phyloP scores from a whole-genome alignment of 2,113 vertebrate genomes.

The Pyrgilauda ruficollis region DNA sequence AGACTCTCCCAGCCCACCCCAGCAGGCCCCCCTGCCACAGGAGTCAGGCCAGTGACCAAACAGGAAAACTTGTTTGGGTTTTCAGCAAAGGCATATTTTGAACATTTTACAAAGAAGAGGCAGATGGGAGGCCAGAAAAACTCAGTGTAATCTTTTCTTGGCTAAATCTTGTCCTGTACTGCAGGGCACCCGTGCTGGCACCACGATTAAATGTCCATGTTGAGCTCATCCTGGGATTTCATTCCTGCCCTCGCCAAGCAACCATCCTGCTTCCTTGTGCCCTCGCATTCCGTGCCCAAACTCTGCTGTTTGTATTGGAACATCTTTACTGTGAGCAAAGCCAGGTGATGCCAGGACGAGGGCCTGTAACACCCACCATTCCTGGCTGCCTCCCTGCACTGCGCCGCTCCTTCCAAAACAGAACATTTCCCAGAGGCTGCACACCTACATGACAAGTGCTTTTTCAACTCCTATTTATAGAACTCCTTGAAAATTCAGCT shows the following conservation, averaged over 20 bases:
- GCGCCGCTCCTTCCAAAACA: neutral
- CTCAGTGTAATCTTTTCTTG: neutral
- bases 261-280: neutral
- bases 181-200: neutral
- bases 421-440: neutral
- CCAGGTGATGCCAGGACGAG: neutral
- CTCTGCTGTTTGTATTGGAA: neutral
- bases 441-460: neutral
- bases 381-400: neutral
- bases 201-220: fast-evolving
- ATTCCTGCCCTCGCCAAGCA: neutral
- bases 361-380: neutral
- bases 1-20: neutral
- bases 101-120: neutral
- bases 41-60: neutral
- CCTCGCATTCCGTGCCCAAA: neutral
- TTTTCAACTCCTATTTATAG: neutral
- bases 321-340: neutral
- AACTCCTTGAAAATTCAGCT: neutral
- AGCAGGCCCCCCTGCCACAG: fast-evolving
- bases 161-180: neutral
- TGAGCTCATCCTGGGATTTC: neutral
- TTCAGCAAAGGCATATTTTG: neutral
- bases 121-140: neutral
- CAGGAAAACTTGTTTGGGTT: neutral